Conservation (phyloP, 1,140 invertebrate genomes). For the Berghia stephanieae region DNA sequence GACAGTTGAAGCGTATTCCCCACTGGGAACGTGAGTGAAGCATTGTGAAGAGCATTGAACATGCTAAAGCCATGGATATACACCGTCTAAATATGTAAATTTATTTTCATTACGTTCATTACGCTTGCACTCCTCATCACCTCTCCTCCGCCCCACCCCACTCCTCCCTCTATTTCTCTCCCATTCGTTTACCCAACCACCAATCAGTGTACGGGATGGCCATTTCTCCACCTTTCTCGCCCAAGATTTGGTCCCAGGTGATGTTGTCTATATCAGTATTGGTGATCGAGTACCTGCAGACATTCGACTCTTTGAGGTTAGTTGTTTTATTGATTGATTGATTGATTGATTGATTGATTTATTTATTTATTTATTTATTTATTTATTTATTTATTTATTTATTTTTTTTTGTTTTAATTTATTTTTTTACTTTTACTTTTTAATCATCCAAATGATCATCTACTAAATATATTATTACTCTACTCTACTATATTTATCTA, state of each 20-base stretch:
- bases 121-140: background rate
- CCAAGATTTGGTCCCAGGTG: constrained; percentile 96
- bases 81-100: background rate
- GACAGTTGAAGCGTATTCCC: too few relatives aligned
- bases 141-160: background rate
- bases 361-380: background rate
- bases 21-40: too few relatives aligned
- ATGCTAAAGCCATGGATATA: too few relatives aligned
- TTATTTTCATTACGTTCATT: too few relatives aligned
- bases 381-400: background rate
- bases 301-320: constrained; percentile 86
- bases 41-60: too few relatives aligned
- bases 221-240: constrained; percentile 90
- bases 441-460: background rate
- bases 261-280: constrained; percentile 90
- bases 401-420: constrained; percentile 1
- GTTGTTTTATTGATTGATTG: background rate
- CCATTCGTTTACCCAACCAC: too few relatives aligned
- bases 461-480: too few relatives aligned
- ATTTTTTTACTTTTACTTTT: background rate
- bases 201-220: constrained; percentile 82
- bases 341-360: background rate
- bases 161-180: background rate
- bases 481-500: too few relatives aligned
- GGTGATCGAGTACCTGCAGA: constrained; percentile 98